These are phyloP conservation scores for Temnothorax curvispinosus DNA, from an alignment of 1,140 invertebrate species.

Conservation along the genomic window DNA sequence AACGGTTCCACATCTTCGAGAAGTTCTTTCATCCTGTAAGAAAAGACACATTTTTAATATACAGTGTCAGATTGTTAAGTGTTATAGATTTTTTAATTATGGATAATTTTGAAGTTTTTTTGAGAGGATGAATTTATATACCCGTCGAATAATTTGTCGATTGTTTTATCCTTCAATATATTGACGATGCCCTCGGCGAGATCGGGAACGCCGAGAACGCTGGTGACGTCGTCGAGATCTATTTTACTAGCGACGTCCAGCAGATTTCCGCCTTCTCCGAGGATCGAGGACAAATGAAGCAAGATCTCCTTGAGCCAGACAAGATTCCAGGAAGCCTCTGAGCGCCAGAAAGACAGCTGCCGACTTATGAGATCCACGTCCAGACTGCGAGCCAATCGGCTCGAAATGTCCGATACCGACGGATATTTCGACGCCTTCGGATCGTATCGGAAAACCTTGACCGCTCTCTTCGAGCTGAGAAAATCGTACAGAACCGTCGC, in stretches of 20 bases:
- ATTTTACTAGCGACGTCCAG: slow-evolving; percentile 82
- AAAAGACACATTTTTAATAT: not conserved
- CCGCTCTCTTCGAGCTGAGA: slow-evolving; percentile 75
- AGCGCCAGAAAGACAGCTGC: slow-evolving; percentile 71
- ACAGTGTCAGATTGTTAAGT: not conserved
- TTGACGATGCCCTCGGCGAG: slow-evolving; percentile 79
- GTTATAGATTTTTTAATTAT: not conserved
- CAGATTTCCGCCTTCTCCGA: slow-evolving; percentile 79
- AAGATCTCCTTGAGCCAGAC: slow-evolving; percentile 80
- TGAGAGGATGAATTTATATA: slow-evolving; percentile 68
- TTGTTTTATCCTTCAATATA: slow-evolving; percentile 82
- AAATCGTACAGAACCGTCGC: slow-evolving; percentile 72
- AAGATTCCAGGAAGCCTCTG: slow-evolving; percentile 75
- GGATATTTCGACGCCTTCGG: slow-evolving; percentile 74
- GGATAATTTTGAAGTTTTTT: not conserved
- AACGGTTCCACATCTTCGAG: slow-evolving; percentile 79
- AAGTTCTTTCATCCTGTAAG: slow-evolving; percentile 76
- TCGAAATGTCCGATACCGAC: slow-evolving; percentile 74
- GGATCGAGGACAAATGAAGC: slow-evolving; percentile 73
- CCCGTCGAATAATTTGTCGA: slow-evolving; percentile 85
- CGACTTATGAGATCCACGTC: slow-evolving; percentile 78
- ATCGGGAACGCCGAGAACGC: slow-evolving; percentile 78
- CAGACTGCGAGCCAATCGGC: slow-evolving; percentile 72
- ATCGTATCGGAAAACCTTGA: slow-evolving; percentile 78
- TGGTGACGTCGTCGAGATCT: slow-evolving; percentile 80